Conservation (phyloP, 2,888 invertebrate genomes). For the Athalia rosae region DNA sequence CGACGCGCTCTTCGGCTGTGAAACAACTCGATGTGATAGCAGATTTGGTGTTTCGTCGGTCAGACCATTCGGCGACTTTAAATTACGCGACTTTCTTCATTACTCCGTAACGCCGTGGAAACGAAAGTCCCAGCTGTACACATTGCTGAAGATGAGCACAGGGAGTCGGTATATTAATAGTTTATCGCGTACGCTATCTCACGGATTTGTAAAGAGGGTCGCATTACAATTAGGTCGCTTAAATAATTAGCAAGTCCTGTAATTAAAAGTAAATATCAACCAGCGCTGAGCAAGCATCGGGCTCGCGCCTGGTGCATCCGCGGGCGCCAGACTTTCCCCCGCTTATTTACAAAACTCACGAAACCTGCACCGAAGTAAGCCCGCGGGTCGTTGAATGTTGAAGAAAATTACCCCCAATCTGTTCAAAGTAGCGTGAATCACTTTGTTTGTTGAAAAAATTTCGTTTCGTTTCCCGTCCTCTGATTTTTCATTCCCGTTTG, state of each 20-base stretch:
- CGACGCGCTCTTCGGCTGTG: too few relatives aligned
- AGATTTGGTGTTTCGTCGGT: constrained; percentile 20
- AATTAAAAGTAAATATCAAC: constrained; percentile 69
- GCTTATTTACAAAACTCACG: constrained; percentile 36
- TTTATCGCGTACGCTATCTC: constrained; percentile 56
- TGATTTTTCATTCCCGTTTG: neutral
- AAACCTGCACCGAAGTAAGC: constrained; percentile 1
- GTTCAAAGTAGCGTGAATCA: constrained; percentile 23
- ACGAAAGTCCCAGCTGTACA: constrained; percentile 4
- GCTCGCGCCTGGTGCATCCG: constrained; percentile 46
- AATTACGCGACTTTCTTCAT: constrained; percentile 71
- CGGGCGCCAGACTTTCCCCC: constrained; percentile 44
- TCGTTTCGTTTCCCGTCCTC: neutral
- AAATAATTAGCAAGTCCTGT: constrained; percentile 68
- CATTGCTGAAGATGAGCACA: constrained; percentile 18
- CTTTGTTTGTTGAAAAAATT: constrained; percentile 26
- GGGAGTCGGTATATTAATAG: constrained; percentile 59
- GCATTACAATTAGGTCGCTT: constrained; percentile 56
- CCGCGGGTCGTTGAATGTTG: constrained; percentile 37
- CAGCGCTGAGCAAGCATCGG: neutral
- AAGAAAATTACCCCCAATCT: constrained; percentile 34
- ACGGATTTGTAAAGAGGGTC: constrained; percentile 40
- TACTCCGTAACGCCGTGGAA: constrained; percentile 58
- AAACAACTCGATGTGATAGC: too few relatives aligned
- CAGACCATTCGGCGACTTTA: constrained; percentile 55